A percentile compares a stretch with the other conserved stretches of the same genome.
These are phyloP conservation scores for Ophiothrix spiculata DNA, from an alignment of 35 echinoderm and acorn worm genomes.

Conservation along the genomic window DNA sequence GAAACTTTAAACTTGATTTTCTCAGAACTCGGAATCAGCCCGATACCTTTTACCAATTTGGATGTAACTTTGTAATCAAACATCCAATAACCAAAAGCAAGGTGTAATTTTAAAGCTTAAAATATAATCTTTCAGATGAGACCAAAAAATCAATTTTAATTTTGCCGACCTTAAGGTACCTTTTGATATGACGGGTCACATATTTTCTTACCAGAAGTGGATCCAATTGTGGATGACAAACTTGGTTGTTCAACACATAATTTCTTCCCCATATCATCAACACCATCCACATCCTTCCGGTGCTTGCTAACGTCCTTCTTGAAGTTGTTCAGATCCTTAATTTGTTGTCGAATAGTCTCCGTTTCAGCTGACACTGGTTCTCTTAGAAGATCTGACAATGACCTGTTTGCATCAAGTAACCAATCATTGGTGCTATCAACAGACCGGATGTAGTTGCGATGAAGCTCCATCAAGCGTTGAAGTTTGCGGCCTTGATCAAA, in stretches of 20 bases:
- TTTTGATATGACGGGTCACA: no score
- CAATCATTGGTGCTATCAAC: slow-evolving; percentile 62
- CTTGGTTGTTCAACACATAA: slow-evolving; percentile 10
- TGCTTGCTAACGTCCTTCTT: slow-evolving; percentile 63
- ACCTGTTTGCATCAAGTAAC: slow-evolving; percentile 52
- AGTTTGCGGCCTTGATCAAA: slow-evolving; percentile 51
- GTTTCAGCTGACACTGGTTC: slow-evolving; percentile 83
- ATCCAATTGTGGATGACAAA: not conserved
- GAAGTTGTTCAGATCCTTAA: slow-evolving; percentile 80
- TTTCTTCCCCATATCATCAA: slow-evolving; percentile 59
- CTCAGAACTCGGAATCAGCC: no score
- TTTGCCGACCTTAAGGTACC: no score
- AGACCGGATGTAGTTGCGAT: slow-evolving; percentile 46
- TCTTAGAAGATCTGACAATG: slow-evolving; percentile 38
- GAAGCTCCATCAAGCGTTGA: slow-evolving; percentile 61
- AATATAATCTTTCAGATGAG: no score
- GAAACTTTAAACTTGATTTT: no score
- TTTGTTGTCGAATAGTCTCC: slow-evolving; percentile 68
- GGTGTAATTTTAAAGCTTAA: no score
- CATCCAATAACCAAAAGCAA: no score
- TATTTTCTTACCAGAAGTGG: no score
- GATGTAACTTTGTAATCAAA: no score
- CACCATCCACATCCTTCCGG: slow-evolving; percentile 69
- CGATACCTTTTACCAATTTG: no score
- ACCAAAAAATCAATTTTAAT: no score